These are phyloP conservation scores for Astyanax mexicanus DNA, from an alignment of 2,797 vertebrate genomes.

Conservation along the genomic window DNA sequence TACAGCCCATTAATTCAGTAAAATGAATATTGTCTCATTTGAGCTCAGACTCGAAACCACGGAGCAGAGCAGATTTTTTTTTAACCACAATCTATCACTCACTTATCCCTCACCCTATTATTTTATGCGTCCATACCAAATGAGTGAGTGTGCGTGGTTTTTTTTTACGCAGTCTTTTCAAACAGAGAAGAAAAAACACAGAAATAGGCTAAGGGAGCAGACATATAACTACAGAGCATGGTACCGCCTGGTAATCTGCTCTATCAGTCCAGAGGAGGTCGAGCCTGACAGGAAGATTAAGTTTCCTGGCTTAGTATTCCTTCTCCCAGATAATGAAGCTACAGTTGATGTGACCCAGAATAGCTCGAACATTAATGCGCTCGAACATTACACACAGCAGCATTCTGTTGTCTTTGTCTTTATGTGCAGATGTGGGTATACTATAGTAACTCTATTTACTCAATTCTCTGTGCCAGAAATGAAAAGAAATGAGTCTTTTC, in stretches of 20 bases:
- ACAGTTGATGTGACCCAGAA: constrained; percentile 13
- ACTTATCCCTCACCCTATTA: background rate
- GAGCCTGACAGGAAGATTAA: constrained; percentile 1
- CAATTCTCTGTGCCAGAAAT: background rate
- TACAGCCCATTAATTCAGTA: constrained; percentile 9
- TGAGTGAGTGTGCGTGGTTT: background rate
- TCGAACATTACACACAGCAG: constrained; percentile 8
- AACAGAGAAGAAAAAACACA: background rate
- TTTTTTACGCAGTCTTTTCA: background rate
- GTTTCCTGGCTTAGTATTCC: background rate
- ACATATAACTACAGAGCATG: background rate
- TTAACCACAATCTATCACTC: background rate
- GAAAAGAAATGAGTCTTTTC: no score
- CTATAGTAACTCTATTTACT: background rate
- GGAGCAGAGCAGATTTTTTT: constrained; percentile 28
- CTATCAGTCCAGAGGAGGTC: background rate
- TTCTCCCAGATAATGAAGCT: constrained; percentile 11
- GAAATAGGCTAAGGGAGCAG: background rate
- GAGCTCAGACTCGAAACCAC: constrained; percentile 33
- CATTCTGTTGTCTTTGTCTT: background rate
- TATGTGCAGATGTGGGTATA: background rate
- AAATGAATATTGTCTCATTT: constrained; percentile 39
- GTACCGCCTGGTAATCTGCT: background rate
- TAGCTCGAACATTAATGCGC: background rate
- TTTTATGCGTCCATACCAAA: background rate